phyloP scores from a whole-genome alignment of 2,797 vertebrate species.

The Spea hammondii region DNA sequence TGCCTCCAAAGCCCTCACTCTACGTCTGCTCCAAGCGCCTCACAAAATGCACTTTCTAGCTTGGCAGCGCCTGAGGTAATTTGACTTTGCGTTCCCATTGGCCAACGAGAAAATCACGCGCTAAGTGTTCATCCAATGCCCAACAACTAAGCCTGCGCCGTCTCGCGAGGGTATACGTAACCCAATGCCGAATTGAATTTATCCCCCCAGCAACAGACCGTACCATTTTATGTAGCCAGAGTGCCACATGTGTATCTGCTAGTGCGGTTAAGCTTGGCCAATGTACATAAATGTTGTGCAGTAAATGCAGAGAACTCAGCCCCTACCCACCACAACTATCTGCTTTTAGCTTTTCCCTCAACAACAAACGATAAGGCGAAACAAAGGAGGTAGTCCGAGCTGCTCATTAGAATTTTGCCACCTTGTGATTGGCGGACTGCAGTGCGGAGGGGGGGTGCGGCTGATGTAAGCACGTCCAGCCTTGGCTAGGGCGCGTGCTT shows the following conservation, averaged over 20 bases:
- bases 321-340: no score
- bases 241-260: no score
- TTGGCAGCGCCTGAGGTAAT: not conserved
- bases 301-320: no score
- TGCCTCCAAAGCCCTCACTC: no score
- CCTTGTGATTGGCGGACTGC: not conserved
- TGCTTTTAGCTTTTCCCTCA: not conserved
- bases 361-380: not conserved
- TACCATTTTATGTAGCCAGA: not conserved
- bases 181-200: no score
- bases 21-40: not conserved
- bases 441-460: not conserved
- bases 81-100: not conserved
- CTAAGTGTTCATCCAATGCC: not conserved
- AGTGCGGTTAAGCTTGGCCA: no score
- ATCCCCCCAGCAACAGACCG: not conserved
- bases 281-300: not conserved
- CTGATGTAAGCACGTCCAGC: no score
- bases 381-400: not conserved
- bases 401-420: not conserved
- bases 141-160: no score
- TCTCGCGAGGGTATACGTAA: no score
- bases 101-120: slow-evolving; percentile 1
- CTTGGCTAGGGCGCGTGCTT: not conserved
- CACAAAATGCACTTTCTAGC: not conserved